Evolutionary conservation across 1,140 invertebrate genomes (phyloP).

Genomic region (Bombus pascuorum): DNA sequence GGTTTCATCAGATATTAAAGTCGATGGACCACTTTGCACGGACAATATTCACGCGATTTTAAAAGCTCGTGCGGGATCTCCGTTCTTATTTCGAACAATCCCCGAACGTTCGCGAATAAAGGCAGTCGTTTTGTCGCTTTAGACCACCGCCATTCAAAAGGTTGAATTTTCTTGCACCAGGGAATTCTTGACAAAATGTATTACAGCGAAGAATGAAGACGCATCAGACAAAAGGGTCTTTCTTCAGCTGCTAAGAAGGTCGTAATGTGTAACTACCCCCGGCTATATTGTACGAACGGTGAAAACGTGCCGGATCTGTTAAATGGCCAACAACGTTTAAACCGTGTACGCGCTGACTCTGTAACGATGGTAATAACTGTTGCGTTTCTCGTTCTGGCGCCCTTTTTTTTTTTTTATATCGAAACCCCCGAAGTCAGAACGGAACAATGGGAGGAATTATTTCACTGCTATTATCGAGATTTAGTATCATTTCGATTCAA

Average conservation of each 20-base stretch:
- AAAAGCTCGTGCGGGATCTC: not conserved
- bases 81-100: slow-evolving; percentile 1
- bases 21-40: not conserved
- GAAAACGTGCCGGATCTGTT: slow-evolving; percentile 15
- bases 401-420: not conserved
- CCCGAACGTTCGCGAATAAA: not conserved
- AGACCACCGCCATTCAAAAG: not conserved
- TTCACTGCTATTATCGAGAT: not conserved
- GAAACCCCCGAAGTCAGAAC: not conserved
- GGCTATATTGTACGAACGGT: slow-evolving; percentile 14
- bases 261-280: slow-evolving; percentile 31
- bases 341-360: not conserved
- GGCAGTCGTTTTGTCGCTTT: not conserved
- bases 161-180: not conserved
- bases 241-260: not conserved
- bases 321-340: slow-evolving; percentile 33
- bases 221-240: slow-evolving; percentile 20
- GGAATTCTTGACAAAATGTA: slow-evolving; percentile 26
- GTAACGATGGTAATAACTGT: slow-evolving; percentile 20
- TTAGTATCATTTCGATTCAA: not conserved
- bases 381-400: not conserved
- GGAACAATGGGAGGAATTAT: not conserved
- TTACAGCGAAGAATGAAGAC: slow-evolving; percentile 15
- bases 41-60: not conserved
- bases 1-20: not conserved